phyloP scores from a whole-genome alignment of 2,888 invertebrate genomes.

The Cryptocephalus primarius region DNA sequence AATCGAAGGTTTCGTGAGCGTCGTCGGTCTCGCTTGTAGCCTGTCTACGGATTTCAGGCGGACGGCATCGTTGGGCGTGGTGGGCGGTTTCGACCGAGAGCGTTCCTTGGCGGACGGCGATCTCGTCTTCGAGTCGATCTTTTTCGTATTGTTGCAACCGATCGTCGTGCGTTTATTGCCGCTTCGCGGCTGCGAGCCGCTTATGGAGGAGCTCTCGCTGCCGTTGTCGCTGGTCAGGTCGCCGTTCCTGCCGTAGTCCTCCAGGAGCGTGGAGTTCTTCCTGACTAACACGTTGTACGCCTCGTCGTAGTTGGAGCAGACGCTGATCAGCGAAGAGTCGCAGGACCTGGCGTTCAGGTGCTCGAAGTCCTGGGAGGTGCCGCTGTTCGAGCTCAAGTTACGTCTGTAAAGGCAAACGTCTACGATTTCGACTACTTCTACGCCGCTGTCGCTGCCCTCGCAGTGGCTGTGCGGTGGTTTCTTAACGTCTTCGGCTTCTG shows the following conservation, averaged over 20 bases:
- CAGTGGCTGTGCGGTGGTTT: conserved; percentile 24
- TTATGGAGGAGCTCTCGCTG: conserved; percentile 67
- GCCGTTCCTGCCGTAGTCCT: conserved; percentile 34
- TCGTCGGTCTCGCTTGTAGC: conserved; percentile 23
- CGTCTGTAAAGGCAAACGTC: conserved; percentile 36
- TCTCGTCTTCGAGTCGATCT: conserved; percentile 9
- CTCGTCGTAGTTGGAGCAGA: conserved; percentile 40
- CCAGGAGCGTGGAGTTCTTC: conserved; percentile 33
- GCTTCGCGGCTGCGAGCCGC: conserved; percentile 34
- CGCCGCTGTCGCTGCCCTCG: conserved; percentile 74
- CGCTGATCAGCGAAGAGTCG: conserved; percentile 64
- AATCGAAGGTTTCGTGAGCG: conserved; percentile 15
- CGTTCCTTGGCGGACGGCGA: conserved; percentile 9
- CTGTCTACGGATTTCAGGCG: conserved; percentile 40
- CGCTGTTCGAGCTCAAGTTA: conserved; percentile 47
- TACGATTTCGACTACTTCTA: conserved; percentile 52
- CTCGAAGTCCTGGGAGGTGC: conserved; percentile 48
- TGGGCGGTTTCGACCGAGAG: conserved; percentile 26
- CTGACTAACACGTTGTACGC: conserved; percentile 40
- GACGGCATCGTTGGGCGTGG: conserved; percentile 24
- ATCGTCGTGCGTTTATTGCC: conserved; percentile 31
- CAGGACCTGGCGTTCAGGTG: conserved; percentile 55
- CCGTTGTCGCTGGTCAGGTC: conserved; percentile 58
- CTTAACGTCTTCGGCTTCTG: neutral
- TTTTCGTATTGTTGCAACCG: conserved; percentile 19